A percentile compares a stretch with the other conserved stretches of the same genome.
phyloP scores from a whole-genome alignment of 2,113 vertebrate genomes.

The Tursiops truncatus region DNA sequence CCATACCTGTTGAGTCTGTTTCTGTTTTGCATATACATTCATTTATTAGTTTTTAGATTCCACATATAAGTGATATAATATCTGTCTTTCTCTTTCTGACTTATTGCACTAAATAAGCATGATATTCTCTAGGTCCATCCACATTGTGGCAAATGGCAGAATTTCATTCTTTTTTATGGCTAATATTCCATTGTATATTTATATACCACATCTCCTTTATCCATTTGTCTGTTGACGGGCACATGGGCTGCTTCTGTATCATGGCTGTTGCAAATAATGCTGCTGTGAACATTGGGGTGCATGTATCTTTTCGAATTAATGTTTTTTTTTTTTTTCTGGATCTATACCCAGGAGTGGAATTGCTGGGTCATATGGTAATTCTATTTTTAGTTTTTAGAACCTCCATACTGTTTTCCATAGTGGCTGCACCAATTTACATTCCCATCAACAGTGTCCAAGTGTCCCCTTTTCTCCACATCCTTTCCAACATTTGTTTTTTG shows the following conservation, averaged over 20 bases:
- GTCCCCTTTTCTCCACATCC: not conserved
- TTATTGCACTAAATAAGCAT: not conserved
- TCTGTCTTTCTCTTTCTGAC: not conserved
- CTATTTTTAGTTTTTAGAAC: not conserved
- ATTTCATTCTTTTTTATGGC: not conserved
- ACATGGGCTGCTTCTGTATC: not conserved
- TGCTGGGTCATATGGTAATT: not conserved
- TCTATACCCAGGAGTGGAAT: not conserved
- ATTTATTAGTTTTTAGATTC: not conserved
- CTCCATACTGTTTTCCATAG: not conserved
- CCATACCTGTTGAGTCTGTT: not conserved
- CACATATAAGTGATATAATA: not conserved
- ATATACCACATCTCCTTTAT: not conserved
- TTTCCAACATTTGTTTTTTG: not conserved
- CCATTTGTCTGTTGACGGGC: too few relatives aligned
- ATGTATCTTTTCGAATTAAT: not conserved
- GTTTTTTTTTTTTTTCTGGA: not conserved
- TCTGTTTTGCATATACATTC: not conserved
- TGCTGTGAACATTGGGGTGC: not conserved
- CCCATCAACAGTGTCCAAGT: not conserved
- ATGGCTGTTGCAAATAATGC: not conserved
- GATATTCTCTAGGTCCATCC: not conserved
- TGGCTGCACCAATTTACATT: not conserved
- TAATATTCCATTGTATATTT: not conserved
- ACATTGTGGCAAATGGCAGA: not conserved